phyloP scores from a whole-genome alignment of 2,113 vertebrate species.

The Calidris pygmaea region DNA sequence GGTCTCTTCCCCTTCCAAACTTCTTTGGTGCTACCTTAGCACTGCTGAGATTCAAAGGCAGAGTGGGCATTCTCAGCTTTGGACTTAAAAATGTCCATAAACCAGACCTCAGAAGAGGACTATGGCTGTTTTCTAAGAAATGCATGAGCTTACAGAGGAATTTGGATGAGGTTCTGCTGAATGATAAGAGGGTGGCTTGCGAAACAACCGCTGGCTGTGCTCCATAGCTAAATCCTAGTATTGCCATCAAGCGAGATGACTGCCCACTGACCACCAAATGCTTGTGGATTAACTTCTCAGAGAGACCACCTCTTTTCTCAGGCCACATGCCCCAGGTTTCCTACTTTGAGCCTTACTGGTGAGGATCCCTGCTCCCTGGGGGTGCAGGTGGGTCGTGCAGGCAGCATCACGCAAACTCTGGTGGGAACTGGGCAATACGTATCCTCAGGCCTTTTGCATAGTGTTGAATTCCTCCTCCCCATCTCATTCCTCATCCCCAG shows the following conservation, averaged over 20 bases:
- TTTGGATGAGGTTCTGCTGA: neutral
- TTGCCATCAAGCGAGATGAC: neutral
- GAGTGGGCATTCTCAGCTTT: neutral
- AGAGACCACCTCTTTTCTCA: neutral
- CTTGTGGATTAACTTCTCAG: neutral
- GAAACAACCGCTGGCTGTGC: neutral
- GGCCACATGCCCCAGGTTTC: neutral
- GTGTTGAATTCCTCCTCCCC: neutral
- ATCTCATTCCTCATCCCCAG: neutral
- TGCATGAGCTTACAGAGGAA: neutral
- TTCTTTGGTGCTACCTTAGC: neutral
- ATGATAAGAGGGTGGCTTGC: neutral
- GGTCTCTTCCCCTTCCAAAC: neutral
- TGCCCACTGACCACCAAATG: neutral
- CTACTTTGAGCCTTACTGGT: neutral
- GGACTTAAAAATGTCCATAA: neutral
- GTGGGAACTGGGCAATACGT: neutral
- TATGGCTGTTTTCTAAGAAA: neutral
- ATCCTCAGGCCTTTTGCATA: neutral
- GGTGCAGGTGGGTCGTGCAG: accelerated
- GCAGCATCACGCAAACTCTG: neutral
- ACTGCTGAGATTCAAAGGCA: neutral
- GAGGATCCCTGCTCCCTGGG: neutral
- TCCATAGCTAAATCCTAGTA: neutral
- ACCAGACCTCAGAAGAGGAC: neutral